These are phyloP conservation scores for Lepeophtheirus nordmannii DNA, from an alignment of 2,888 invertebrate species.

Conservation along the genomic window DNA sequence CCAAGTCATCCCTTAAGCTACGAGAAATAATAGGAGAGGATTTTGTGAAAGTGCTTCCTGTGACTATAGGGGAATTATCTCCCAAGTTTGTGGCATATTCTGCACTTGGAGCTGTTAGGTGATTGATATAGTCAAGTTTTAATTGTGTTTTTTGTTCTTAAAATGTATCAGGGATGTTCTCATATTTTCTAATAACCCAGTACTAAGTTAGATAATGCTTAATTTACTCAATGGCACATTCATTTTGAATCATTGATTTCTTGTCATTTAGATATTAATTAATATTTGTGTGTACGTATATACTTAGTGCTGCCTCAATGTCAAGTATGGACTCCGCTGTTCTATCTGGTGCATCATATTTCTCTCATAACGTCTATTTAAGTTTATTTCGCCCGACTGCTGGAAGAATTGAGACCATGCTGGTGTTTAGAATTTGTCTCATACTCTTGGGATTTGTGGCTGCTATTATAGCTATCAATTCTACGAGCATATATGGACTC, in stretches of 20 bases:
- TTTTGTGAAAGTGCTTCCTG: not conserved
- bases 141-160: too few species aligned
- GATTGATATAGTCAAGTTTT: too few species aligned
- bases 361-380: not conserved
- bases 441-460: not conserved
- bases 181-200: not conserved
- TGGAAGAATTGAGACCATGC: not conserved
- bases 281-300: too few species aligned
- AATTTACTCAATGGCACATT: too few species aligned
- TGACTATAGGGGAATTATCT: not conserved
- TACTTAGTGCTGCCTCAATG: slow-evolving; percentile 8
- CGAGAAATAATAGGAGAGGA: not conserved
- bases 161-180: not conserved
- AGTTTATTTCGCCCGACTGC: not conserved
- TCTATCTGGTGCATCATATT: not conserved
- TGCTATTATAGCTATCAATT: not conserved
- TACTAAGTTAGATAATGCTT: too few species aligned
- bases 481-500: slow-evolving; percentile 4
- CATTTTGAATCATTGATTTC: too few species aligned
- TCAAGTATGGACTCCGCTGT: slow-evolving; percentile 16
- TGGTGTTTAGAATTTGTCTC: not conserved
- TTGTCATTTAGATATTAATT: not conserved
- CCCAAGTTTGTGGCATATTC: not conserved
- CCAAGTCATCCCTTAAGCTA: not conserved
- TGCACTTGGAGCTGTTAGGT: not conserved